Evolutionary conservation across 1,140 invertebrate species (phyloP), one percentile per base, ranked within the genome.

Genomic region (Achatina immaculata): DNA sequence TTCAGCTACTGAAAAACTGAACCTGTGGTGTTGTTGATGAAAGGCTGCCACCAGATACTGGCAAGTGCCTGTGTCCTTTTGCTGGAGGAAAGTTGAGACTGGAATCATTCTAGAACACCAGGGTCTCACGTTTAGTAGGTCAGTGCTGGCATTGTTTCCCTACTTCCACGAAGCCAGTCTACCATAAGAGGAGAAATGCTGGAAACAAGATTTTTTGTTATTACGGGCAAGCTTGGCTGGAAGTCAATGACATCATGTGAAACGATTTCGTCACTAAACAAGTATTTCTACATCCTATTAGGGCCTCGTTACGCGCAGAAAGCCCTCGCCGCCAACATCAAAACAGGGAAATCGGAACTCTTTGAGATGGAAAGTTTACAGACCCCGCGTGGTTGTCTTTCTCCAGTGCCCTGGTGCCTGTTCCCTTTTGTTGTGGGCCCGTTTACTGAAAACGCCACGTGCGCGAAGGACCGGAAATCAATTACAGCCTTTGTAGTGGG

Each of bases 311-410:
- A 28, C 16, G 16, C 48, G 48, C 16, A 55, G 21, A 62, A 62
- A 31, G n/a, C 58, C 58, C 2, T 31, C 0, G 58, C n/a, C 58
- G 28, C 58, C 9, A 62, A 62, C 58, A 62, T 31, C 58, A 31
- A 62, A 62, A 62, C 28, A 31, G 28, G 58, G n/a, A 34, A 62
- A 28, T 34, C 6, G 21, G 58, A 62, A 62, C n/a, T 62, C 58
- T 62, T 62, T 62, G 58, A 62, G 58, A 62, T 31, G 58, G 58
- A 62, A 55, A 62, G 58, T 62, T 28, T 62, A 62, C 58, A 62
- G 31, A 62, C n/a, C 58, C 3, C 31, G 28, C 4, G 28, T 16
- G 6, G 58, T 62, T 62, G n/a, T 62, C 58, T 62, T 62, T 62
- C n/a, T n/a, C 16, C 58, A n/a, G 58, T 62, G 31, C 58, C n/a